Evolutionary conservation across 2,113 vertebrate genomes (phyloP).

Genomic region (Romanogobio albipinnatus): DNA sequence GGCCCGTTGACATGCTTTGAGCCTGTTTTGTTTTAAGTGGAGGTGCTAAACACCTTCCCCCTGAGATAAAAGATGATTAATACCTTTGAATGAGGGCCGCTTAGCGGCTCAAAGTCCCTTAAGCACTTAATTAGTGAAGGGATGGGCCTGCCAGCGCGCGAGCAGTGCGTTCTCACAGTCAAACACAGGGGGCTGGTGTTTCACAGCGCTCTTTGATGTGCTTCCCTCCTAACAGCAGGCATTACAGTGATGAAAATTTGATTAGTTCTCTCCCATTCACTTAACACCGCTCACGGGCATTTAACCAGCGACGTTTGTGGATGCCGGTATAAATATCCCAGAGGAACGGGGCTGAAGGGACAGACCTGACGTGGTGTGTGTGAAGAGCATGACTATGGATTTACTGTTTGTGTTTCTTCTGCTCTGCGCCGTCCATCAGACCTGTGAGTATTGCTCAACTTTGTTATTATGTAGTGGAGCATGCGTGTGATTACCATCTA

Average conservation of each 20-base stretch:
- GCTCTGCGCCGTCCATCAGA: slow-evolving; percentile 62
- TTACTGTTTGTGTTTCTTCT: slow-evolving; percentile 59
- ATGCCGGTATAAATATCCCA: slow-evolving; percentile 69
- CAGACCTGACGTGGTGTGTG: slow-evolving; percentile 50
- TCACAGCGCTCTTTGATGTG: slow-evolving; percentile 71
- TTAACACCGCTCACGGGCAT: slow-evolving; percentile 59
- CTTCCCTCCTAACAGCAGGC: slow-evolving; percentile 58
- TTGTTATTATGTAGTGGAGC: background rate
- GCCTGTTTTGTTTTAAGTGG: slow-evolving; percentile 70
- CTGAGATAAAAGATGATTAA: slow-evolving; percentile 75
- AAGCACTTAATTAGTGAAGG: slow-evolving; percentile 75
- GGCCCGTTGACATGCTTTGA: slow-evolving; percentile 67
- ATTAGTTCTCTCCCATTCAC: slow-evolving; percentile 67
- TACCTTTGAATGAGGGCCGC: slow-evolving; percentile 67
- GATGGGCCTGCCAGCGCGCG: slow-evolving; percentile 59
- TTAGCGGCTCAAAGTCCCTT: slow-evolving; percentile 71
- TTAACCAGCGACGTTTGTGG: slow-evolving; percentile 59
- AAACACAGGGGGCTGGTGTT: background rate
- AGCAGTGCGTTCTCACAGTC: slow-evolving; percentile 25
- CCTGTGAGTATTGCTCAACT: slow-evolving; percentile 72
- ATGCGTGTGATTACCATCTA: background rate
- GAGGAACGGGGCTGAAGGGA: slow-evolving; percentile 41
- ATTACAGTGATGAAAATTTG: slow-evolving; percentile 75
- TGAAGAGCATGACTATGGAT: slow-evolving; percentile 57
- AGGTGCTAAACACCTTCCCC: slow-evolving; percentile 72